These are phyloP conservation scores for Sympetrum striolatum DNA, from an alignment of 2,888 invertebrate genomes.

Conservation along the genomic window DNA sequence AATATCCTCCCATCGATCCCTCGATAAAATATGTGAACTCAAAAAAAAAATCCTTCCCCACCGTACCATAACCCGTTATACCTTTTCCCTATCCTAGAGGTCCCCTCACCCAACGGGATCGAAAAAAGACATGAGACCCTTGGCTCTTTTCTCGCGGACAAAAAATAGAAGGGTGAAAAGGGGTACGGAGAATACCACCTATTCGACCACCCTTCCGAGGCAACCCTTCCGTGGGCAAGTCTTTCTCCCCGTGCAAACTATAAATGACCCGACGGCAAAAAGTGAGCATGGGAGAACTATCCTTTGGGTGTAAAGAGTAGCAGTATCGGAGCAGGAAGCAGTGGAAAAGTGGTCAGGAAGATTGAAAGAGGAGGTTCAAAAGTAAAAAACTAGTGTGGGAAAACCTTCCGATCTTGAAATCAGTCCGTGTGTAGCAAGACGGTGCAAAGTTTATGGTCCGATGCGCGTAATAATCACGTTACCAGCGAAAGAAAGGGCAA, in stretches of 20 bases:
- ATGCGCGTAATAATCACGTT: neutral
- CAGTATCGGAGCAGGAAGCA: neutral
- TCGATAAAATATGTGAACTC: conserved; percentile 26
- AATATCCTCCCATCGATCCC: neutral
- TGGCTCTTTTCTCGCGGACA: neutral
- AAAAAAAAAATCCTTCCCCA: conserved; percentile 15
- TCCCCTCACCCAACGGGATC: neutral
- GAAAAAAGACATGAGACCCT: neutral
- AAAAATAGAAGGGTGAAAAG: neutral
- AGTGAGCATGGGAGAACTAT: neutral
- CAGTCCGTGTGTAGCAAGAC: neutral
- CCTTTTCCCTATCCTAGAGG: neutral
- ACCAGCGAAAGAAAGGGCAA: neutral
- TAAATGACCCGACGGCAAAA: neutral
- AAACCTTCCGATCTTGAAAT: neutral
- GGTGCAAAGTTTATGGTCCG: neutral
- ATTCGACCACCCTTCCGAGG: neutral
- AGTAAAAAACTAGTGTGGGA: conserved; percentile 13
- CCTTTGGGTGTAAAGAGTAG: neutral
- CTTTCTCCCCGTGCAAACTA: neutral
- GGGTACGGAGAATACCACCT: neutral
- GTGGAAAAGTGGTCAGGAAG: neutral
- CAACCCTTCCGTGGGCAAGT: conserved; percentile 18
- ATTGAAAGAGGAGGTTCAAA: neutral
- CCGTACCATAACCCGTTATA: neutral